Conservation (phyloP, 2,113 vertebrate genomes). For the Rhinopomastus cyanomelas region DNA sequence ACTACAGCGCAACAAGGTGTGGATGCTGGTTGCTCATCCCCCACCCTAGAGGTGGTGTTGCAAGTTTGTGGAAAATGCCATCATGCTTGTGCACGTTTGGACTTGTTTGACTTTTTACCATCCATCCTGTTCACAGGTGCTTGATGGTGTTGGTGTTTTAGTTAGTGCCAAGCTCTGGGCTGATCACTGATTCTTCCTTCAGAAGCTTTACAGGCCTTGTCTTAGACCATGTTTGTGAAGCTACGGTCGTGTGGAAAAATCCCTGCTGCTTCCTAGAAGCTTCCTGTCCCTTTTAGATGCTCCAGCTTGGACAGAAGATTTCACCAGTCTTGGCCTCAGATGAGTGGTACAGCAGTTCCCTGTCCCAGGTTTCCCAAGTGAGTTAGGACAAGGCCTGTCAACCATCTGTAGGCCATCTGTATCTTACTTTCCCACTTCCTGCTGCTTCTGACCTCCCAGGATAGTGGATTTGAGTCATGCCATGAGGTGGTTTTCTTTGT, state of each 20-base stretch:
- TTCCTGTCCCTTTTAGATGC: not conserved
- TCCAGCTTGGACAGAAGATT: not conserved
- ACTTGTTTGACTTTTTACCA: not conserved
- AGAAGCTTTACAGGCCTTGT: not conserved
- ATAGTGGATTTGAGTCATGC: not conserved
- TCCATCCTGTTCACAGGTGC: not conserved
- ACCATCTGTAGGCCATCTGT: not conserved
- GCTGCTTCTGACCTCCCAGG: not conserved
- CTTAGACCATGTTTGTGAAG: not conserved
- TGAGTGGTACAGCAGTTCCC: not conserved
- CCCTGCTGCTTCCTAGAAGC: not conserved
- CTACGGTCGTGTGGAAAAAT: not conserved
- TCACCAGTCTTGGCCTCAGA: not conserved
- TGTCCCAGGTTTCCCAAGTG: not conserved
- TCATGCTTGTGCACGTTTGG: conserved; percentile 24
- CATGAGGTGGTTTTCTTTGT: not conserved
- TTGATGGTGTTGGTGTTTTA: not conserved
- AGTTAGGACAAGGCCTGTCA: not conserved
- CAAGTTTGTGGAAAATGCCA: conserved; percentile 55
- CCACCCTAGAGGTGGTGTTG: conserved; percentile 31
- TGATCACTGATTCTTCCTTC: not conserved
- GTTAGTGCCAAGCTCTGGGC: not conserved
- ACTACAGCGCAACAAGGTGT: conserved; percentile 23
- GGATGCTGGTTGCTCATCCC: conserved; percentile 22
- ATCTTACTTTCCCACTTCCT: not conserved